Percentiles rank a stretch among this genome's conserved stretches.
phyloP scores from a whole-genome alignment of 92 coral and sea anemone species.

The Isaurus tuberculatus region DNA sequence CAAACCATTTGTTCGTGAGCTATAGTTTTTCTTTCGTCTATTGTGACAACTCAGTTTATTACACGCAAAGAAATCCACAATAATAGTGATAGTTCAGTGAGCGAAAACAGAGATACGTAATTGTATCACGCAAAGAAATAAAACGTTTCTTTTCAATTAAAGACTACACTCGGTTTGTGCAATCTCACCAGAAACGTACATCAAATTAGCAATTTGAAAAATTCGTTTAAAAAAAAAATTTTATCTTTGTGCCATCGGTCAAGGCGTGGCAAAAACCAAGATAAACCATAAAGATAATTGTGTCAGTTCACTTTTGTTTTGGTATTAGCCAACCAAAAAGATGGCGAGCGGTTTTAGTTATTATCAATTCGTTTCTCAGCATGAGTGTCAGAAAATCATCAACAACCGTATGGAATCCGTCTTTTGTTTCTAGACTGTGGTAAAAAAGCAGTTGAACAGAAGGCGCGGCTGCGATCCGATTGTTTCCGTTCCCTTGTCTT shows the following conservation, averaged over 20 bases:
- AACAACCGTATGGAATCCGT: slow-evolving; percentile 14
- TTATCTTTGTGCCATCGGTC: slow-evolving; percentile 15
- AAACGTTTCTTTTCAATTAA: not conserved
- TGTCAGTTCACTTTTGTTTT: not conserved
- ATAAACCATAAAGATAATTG: slow-evolving; percentile 30
- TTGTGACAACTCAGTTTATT: not conserved
- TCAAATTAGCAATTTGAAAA: not conserved
- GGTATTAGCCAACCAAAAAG: slow-evolving; percentile 9
- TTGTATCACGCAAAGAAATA: slow-evolving; percentile 35
- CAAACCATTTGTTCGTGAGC: slow-evolving; percentile 24
- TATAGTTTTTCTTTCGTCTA: not conserved
- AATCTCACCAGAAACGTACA: slow-evolving; percentile 1
- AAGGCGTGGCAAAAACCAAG: slow-evolving; percentile 40
- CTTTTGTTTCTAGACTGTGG: not conserved
- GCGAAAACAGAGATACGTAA: slow-evolving; percentile 2
- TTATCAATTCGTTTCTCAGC: slow-evolving; percentile 38
- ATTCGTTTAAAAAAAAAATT: slow-evolving; percentile 14
- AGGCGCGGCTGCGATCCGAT: slow-evolving; percentile 35
- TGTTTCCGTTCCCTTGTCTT: not conserved
- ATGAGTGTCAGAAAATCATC: slow-evolving; percentile 24
- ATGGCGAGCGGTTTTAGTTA: slow-evolving; percentile 40
- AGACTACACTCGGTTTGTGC: not conserved
- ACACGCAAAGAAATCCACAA: slow-evolving; percentile 34
- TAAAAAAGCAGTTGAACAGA: not conserved
- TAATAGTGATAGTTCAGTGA: slow-evolving; percentile 4